phyloP scores from a whole-genome alignment of 1,140 invertebrate genomes.

The Cepaea nemoralis region DNA sequence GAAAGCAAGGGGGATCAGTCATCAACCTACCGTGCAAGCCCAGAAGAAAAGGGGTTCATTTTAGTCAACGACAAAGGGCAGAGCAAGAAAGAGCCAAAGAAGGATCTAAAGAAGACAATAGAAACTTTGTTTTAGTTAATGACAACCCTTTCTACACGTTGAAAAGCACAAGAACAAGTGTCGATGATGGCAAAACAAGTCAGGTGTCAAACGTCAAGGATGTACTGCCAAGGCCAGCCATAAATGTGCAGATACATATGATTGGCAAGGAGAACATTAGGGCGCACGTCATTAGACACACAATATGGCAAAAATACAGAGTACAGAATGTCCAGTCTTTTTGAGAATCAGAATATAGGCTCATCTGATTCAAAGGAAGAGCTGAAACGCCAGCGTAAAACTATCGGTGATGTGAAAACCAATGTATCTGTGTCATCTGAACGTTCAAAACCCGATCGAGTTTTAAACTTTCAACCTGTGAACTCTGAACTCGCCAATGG shows the following conservation, averaged over 20 bases:
- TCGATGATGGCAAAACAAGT: not conserved
- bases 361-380: no score
- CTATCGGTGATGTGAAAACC: no score
- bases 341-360: no score
- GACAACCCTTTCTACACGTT: not conserved
- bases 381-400: no score
- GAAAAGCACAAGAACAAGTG: not conserved
- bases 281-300: no score
- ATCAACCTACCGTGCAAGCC: not conserved
- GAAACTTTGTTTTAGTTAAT: not conserved
- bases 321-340: no score
- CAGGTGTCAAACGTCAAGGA: not conserved
- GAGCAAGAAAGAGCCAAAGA: not conserved
- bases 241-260: not conserved
- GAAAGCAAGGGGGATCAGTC: not conserved
- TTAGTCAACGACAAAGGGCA: not conserved
- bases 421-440: no score
- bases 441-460: no score
- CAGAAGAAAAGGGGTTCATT: not conserved
- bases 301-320: no score
- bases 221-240: not conserved
- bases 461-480: no score
- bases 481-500: no score
- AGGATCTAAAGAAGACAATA: not conserved
- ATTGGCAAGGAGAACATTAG: not conserved